Percentiles rank a stretch among this genome's conserved stretches.
Conservation (phyloP, 2,797 vertebrate species). For the Heteromormyrus szaboi region DNA sequence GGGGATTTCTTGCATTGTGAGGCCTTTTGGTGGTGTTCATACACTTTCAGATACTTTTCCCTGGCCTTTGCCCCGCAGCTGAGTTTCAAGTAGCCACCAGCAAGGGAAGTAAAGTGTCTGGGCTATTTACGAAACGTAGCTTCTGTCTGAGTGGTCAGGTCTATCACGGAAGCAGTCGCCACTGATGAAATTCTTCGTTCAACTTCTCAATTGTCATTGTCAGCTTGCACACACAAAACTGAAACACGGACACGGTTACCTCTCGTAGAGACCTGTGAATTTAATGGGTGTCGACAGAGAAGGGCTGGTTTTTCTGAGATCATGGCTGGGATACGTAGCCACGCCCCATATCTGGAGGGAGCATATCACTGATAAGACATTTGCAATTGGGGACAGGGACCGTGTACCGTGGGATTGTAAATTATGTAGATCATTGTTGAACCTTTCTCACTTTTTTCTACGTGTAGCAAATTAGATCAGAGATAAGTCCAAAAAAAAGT, state of each 20-base stretch:
- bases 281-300: background rate
- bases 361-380: background rate
- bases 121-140: background rate
- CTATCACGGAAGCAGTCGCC: background rate
- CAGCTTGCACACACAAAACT: background rate
- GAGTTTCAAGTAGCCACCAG: background rate
- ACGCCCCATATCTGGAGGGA: background rate
- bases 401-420: background rate
- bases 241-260: background rate
- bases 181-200: background rate
- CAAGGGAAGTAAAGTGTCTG: conserved; percentile 6
- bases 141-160: background rate
- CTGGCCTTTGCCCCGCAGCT: background rate
- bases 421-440: background rate
- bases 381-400: background rate
- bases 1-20: background rate
- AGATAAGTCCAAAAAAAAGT: background rate
- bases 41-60: background rate
- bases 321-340: background rate
- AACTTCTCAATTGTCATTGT: background rate
- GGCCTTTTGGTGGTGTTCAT: background rate
- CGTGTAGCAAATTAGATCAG: background rate
- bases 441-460: background rate
- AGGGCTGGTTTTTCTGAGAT: background rate
- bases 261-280: background rate